Evolutionary conservation across 1,140 invertebrate species (phyloP).

Genomic region (Drosophila tani): DNA sequence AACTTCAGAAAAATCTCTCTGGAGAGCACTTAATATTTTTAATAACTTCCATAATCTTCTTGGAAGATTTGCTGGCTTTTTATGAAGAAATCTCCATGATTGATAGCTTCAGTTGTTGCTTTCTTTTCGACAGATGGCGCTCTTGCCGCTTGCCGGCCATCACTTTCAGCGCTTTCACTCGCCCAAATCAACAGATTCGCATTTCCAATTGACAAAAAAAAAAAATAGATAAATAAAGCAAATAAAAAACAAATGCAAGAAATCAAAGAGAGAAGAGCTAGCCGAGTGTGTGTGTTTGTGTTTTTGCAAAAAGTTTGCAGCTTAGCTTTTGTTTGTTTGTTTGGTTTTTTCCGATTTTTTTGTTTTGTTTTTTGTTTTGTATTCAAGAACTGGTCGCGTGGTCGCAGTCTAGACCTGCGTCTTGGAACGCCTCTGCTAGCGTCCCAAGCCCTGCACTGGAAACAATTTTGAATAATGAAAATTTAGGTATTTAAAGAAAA

Average conservation of each 20-base stretch:
- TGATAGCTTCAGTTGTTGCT: conserved; percentile 30
- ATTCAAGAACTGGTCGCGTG: conserved; percentile 63
- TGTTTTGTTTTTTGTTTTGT: conserved; percentile 17
- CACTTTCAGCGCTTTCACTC: conserved; percentile 48
- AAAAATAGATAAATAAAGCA: conserved; percentile 7
- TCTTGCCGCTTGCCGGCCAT: conserved; percentile 13
- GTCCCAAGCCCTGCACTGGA: conserved; percentile 9
- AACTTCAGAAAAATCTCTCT: neutral
- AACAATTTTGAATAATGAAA: neutral
- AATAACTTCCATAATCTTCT: neutral
- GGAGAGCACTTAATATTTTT: neutral
- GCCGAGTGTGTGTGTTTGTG: neutral
- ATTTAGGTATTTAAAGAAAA: neutral
- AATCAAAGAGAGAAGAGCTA: conserved; percentile 13
- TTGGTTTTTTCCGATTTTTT: conserved; percentile 2
- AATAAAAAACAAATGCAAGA: conserved; percentile 15
- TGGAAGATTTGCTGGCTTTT: conserved; percentile 1
- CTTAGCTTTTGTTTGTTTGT: conserved; percentile 32
- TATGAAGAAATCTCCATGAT: conserved; percentile 16
- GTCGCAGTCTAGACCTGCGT: conserved; percentile 44
- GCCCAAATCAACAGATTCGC: conserved; percentile 47
- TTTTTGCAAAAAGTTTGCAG: conserved; percentile 33
- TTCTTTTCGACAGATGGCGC: conserved; percentile 50
- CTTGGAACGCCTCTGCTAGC: conserved; percentile 49
- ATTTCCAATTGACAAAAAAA: conserved; percentile 37